Conservation (phyloP, 1,140 invertebrate species). For the Meteorus sp. region DNA sequence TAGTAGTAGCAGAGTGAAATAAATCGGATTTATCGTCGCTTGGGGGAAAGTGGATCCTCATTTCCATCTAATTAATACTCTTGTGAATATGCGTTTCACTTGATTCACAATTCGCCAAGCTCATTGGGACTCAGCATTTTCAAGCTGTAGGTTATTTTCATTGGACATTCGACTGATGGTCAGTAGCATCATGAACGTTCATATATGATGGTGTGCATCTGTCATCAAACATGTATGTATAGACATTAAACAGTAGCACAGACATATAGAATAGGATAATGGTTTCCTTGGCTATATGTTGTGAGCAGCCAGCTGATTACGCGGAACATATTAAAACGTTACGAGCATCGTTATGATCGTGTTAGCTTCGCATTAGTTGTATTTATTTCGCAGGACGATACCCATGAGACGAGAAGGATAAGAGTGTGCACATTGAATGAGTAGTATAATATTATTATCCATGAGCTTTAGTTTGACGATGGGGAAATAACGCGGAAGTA, state of each 20-base stretch:
- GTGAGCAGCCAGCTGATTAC: conserved; percentile 21
- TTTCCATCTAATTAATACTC: conserved; percentile 23
- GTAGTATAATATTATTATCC: no score
- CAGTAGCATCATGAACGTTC: no score
- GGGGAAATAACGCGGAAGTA: conserved; percentile 9
- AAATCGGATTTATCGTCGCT: neutral
- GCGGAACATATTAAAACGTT: conserved; percentile 28
- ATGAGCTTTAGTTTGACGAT: neutral
- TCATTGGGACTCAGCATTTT: no score
- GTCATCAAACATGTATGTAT: neutral
- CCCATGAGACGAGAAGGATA: neutral
- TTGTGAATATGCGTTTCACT: conserved; percentile 1
- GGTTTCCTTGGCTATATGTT: neutral
- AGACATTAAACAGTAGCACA: neutral
- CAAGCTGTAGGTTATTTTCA: no score
- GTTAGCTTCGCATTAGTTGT: conserved; percentile 13
- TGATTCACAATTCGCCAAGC: no score
- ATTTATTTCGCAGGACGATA: conserved; percentile 14
- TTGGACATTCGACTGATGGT: no score
- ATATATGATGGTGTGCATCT: neutral
- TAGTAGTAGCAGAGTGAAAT: no score
- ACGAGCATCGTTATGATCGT: conserved; percentile 25
- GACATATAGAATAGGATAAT: neutral
- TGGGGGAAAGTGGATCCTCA: conserved; percentile 24
- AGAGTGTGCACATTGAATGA: no score